Evolutionary conservation across 2,113 vertebrate genomes (phyloP).

Genomic region (Oncorhynchus gorbuscha): DNA sequence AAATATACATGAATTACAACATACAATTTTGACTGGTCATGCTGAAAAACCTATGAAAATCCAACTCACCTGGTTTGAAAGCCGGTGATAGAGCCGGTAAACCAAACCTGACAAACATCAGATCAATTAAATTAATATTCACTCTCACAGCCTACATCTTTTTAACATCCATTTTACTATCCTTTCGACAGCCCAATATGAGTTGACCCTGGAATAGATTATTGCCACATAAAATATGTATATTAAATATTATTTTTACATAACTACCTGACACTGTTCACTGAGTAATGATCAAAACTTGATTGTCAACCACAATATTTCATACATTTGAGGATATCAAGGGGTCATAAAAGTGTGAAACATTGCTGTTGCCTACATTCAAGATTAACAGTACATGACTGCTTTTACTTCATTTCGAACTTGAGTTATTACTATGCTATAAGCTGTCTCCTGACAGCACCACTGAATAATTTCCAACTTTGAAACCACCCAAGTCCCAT

Average conservation of each 20-base stretch:
- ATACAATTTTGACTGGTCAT: neutral
- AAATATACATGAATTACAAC: neutral
- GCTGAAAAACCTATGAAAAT: neutral
- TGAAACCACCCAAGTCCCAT: too few species aligned
- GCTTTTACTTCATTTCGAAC: too few species aligned
- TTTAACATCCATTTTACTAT: neutral
- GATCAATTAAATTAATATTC: slow-evolving; percentile 11
- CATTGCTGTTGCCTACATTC: neutral
- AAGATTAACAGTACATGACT: too few species aligned
- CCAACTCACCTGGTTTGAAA: slow-evolving; percentile 73
- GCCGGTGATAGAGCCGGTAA: slow-evolving; percentile 34
- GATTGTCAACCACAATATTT: too few species aligned
- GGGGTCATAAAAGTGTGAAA: neutral
- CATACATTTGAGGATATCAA: neutral
- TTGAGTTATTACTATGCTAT: too few species aligned
- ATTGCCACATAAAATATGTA: neutral
- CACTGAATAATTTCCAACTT: too few species aligned
- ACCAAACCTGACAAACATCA: slow-evolving; percentile 31
- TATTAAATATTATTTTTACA: too few species aligned
- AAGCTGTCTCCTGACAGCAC: too few species aligned
- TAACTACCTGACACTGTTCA: too few species aligned
- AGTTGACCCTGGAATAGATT: neutral
- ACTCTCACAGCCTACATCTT: neutral
- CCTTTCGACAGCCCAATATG: neutral
- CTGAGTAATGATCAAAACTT: too few species aligned